phyloP scores from a whole-genome alignment of 2,888 invertebrate genomes.

The Eustalomyia histrio region DNA sequence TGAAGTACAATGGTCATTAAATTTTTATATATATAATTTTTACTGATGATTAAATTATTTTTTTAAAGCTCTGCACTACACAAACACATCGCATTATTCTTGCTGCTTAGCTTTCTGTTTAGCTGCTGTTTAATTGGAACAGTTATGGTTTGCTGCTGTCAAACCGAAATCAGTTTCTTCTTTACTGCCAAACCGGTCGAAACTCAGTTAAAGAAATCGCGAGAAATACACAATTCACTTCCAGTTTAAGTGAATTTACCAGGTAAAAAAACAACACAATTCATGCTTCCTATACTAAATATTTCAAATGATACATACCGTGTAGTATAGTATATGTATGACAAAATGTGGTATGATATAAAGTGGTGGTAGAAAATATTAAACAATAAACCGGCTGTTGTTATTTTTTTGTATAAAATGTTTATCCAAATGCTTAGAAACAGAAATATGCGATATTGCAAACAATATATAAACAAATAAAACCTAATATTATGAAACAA shows the following conservation, averaged over 20 bases:
- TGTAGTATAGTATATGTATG: too few species aligned
- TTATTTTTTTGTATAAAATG: neutral
- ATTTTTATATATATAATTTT: too few species aligned
- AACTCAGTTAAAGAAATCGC: slow-evolving; percentile 40
- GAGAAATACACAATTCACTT: neutral
- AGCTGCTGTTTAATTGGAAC: slow-evolving; percentile 40
- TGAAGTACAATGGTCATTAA: too few species aligned
- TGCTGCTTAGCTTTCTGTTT: slow-evolving; percentile 49
- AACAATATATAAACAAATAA: slow-evolving; percentile 12
- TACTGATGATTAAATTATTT: too few species aligned
- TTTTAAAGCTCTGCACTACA: too few species aligned
- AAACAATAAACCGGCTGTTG: slow-evolving; percentile 35
- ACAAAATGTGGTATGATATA: neutral
- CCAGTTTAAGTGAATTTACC: slow-evolving; percentile 20
- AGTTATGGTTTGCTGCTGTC: slow-evolving; percentile 51
- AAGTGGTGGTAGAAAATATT: neutral
- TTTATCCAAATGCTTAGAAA: neutral
- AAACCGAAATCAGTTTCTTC: slow-evolving; percentile 69
- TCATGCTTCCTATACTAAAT: neutral
- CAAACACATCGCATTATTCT: slow-evolving; percentile 46
- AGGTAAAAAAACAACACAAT: slow-evolving; percentile 6
- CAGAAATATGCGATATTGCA: slow-evolving; percentile 6
- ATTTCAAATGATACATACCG: neutral
- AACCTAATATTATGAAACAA: slow-evolving; percentile 3
- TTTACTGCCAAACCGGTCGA: slow-evolving; percentile 73